These are phyloP conservation scores for Cardiocondyla obscurior DNA, from an alignment of 1,140 invertebrate species.

Conservation along the genomic window DNA sequence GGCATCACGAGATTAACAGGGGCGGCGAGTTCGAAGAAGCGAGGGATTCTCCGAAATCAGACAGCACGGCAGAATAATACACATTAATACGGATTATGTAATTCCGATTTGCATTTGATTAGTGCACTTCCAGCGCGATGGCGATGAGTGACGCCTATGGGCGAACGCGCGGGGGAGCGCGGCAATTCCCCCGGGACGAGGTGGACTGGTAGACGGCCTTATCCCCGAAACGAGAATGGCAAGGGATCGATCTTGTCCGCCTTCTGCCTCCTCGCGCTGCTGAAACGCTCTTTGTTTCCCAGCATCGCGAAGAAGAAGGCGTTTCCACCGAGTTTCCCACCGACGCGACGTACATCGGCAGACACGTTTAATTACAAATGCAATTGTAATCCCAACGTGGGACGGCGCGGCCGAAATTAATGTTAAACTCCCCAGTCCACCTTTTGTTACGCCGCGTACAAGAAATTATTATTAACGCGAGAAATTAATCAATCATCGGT, in stretches of 20 bases:
- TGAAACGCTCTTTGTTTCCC: constrained; percentile 59
- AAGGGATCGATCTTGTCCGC: constrained; percentile 64
- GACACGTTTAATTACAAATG: constrained; percentile 34
- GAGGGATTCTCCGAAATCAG: not conserved
- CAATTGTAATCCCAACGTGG: not conserved
- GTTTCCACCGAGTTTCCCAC: constrained; percentile 37
- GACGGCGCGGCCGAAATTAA: not conserved
- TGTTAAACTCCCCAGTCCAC: not conserved
- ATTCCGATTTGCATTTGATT: constrained; percentile 54
- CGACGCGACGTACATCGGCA: not conserved
- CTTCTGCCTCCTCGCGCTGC: constrained; percentile 42
- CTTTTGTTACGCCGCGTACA: not conserved
- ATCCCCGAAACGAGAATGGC: constrained; percentile 66
- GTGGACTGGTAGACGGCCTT: constrained; percentile 63
- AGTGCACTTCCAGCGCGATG: constrained; percentile 43
- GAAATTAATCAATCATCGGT: not conserved
- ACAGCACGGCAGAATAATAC: not conserved
- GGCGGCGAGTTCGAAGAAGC: not conserved
- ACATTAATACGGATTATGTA: constrained; percentile 43
- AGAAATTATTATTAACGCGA: not conserved
- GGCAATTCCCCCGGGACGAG: constrained; percentile 55
- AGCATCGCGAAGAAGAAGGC: constrained; percentile 54
- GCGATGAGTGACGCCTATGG: constrained; percentile 47
- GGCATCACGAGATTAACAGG: constrained; percentile 5
- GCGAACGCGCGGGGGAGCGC: constrained; percentile 53